phyloP scores from a whole-genome alignment of 1,140 invertebrate species.

The Atta colombica region DNA sequence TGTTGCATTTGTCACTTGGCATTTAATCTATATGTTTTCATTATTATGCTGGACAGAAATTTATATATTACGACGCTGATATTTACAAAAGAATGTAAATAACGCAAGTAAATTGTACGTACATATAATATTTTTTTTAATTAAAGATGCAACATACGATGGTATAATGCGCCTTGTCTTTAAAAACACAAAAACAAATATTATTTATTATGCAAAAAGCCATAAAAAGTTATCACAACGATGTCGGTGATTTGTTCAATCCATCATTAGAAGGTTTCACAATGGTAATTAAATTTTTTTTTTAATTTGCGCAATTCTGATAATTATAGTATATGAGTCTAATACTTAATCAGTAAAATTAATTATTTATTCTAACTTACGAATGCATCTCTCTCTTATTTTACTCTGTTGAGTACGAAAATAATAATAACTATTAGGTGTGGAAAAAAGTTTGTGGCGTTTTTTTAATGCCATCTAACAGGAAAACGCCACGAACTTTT shows the following conservation, averaged over 20 bases:
- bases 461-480: too few relatives aligned
- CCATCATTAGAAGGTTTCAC: slow-evolving; percentile 38
- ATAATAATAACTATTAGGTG: background rate
- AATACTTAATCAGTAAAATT: background rate
- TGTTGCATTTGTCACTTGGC: background rate
- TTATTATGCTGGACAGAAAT: slow-evolving; percentile 40
- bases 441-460: too few relatives aligned
- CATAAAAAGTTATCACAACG: background rate
- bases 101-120: background rate
- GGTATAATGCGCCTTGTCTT: slow-evolving; percentile 20
- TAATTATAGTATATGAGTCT: too few relatives aligned
- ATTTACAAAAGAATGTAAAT: slow-evolving; percentile 33
- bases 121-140: background rate
- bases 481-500: too few relatives aligned
- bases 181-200: slow-evolving; percentile 27
- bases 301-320: background rate
- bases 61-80: slow-evolving; percentile 24
- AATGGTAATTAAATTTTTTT: slow-evolving; percentile 18
- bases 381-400: slow-evolving; percentile 51
- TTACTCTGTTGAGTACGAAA: slow-evolving; percentile 32
- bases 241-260: slow-evolving; percentile 6
- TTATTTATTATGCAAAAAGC: slow-evolving; percentile 28
- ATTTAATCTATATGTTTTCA: slow-evolving; percentile 27
- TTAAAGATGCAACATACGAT: slow-evolving; percentile 47
- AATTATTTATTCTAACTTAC: slow-evolving; percentile 39